Percentiles rank a stretch among this genome's conserved stretches.
These are phyloP conservation scores for Osmerus mordax DNA, from an alignment of 2,113 vertebrate species.

Conservation along the genomic window DNA sequence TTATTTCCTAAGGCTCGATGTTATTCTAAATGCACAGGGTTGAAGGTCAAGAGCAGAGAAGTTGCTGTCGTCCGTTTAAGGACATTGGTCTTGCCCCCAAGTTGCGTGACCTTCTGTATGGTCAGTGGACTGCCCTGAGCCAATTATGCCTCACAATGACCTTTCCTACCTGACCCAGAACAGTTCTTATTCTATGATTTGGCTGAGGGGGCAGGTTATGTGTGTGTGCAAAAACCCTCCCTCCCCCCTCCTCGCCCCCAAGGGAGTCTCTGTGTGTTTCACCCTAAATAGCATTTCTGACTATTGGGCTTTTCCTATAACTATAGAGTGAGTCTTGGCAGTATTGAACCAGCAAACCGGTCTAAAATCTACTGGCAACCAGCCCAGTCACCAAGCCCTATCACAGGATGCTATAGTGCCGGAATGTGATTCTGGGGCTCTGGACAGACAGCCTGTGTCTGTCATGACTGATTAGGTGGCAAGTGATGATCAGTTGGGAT, in stretches of 20 bases:
- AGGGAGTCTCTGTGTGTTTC: background rate
- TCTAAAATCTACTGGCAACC: background rate
- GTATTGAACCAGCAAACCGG: background rate
- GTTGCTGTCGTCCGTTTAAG: background rate
- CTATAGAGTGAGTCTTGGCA: background rate
- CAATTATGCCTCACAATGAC: background rate
- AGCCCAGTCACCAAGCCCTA: slow-evolving; percentile 3
- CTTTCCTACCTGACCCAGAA: background rate
- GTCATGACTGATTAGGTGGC: slow-evolving; percentile 41
- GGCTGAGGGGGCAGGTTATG: slow-evolving; percentile 2
- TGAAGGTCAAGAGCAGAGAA: too few relatives aligned
- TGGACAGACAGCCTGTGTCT: slow-evolving; percentile 40
- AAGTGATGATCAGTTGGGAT: slow-evolving; percentile 21
- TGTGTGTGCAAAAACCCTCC: background rate
- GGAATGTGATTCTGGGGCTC: slow-evolving; percentile 35
- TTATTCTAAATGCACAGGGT: too few relatives aligned
- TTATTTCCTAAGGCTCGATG: too few relatives aligned
- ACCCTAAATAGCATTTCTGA: background rate
- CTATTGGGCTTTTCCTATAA: background rate
- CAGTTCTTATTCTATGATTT: background rate
- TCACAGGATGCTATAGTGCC: slow-evolving; percentile 35
- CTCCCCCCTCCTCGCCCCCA: background rate
- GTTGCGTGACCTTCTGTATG: slow-evolving; percentile 6
- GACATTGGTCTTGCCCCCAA: background rate
- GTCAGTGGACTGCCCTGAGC: slow-evolving; percentile 9